A percentile compares a stretch with the other conserved stretches of the same genome.
Conservation (phyloP, 2,113 vertebrate species). For the Tichodroma muraria region DNA sequence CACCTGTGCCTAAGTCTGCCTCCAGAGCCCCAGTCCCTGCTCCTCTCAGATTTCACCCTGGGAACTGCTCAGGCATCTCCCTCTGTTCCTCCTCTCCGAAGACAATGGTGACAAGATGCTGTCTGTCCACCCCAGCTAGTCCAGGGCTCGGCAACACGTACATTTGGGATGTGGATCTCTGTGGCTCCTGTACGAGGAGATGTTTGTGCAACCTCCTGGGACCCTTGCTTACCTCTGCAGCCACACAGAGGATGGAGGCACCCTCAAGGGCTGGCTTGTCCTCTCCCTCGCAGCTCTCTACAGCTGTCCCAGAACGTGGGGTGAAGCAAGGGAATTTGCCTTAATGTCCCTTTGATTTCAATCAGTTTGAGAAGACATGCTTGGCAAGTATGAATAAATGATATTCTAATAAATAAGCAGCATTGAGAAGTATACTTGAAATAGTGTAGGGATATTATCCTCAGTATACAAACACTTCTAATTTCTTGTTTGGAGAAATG, state of each 20-base stretch:
- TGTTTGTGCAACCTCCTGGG: background rate
- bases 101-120: background rate
- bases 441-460: background rate
- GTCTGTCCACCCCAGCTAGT: background rate
- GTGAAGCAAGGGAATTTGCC: background rate
- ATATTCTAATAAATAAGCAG: background rate
- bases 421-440: background rate
- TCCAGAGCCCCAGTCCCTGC: background rate
- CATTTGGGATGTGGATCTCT: background rate
- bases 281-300: background rate
- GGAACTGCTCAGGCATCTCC: background rate
- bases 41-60: background rate
- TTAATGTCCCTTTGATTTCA: background rate
- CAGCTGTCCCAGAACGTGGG: background rate
- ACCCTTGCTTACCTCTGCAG: background rate
- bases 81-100: background rate
- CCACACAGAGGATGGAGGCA: background rate
- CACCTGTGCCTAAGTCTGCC: slow-evolving; percentile 45
- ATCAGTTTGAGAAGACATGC: background rate
- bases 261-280: background rate
- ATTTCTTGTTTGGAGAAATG: background rate
- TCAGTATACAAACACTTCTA: background rate
- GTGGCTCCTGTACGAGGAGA: background rate
- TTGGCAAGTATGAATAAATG: background rate
- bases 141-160: background rate